Evolutionary conservation across 2,113 vertebrate genomes (phyloP).

Genomic region (Tupaia tana): DNA sequence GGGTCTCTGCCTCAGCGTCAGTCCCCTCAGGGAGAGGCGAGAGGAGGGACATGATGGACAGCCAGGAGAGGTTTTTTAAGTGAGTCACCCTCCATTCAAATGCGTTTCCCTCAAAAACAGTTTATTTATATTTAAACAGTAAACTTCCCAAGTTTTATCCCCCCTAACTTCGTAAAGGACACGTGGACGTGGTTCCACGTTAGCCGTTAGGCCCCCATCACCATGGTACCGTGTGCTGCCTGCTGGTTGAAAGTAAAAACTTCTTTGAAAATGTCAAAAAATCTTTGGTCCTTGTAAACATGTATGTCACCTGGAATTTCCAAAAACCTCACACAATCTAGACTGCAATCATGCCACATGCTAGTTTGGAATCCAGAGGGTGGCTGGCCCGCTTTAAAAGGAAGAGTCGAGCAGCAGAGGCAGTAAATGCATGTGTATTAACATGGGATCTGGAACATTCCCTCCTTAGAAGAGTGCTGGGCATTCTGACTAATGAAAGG

Average conservation of each 20-base stretch:
- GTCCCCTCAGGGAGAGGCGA: neutral
- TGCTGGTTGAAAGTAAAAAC: constrained; percentile 61
- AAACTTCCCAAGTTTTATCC: constrained; percentile 33
- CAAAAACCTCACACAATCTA: constrained; percentile 8
- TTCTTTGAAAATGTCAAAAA: constrained; percentile 52
- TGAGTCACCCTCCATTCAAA: constrained; percentile 24
- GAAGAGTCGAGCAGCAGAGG: constrained; percentile 11
- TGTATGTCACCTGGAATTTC: constrained; percentile 45
- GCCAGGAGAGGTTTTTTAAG: constrained; percentile 37
- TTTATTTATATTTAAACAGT: constrained; percentile 45
- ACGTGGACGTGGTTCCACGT: neutral
- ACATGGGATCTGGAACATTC: neutral
- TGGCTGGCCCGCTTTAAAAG: constrained; percentile 24
- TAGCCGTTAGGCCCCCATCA: neutral
- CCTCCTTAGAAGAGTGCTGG: constrained; percentile 23
- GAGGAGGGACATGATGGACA: neutral
- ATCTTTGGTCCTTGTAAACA: constrained; percentile 55
- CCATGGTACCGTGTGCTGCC: constrained; percentile 47
- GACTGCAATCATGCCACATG: neutral
- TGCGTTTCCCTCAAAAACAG: constrained; percentile 41
- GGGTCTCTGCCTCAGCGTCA: neutral
- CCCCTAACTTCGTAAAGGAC: constrained; percentile 15
- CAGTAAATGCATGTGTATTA: neutral
- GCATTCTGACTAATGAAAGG: constrained; percentile 45
- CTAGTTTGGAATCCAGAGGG: constrained; percentile 28